Conservation (phyloP, 2,113 vertebrate genomes). For the Pygathrix nemaeus region DNA sequence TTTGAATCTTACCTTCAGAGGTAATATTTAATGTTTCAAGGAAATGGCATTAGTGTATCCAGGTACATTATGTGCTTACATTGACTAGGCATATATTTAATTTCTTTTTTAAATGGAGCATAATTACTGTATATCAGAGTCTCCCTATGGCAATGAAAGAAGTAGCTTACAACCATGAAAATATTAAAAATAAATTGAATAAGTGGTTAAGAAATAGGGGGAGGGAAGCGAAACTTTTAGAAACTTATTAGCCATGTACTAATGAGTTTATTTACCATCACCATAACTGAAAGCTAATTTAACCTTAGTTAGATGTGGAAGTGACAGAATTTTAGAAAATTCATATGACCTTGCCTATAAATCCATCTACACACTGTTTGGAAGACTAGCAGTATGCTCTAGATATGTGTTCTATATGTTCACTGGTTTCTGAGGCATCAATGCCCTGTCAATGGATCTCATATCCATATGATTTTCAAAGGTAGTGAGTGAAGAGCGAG, state of each 20-base stretch:
- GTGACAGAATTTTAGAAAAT: not conserved
- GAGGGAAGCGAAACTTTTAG: not conserved
- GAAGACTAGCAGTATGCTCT: not conserved
- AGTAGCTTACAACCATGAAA: constrained; percentile 72
- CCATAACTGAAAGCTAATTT: not conserved
- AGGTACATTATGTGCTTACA: constrained; percentile 69
- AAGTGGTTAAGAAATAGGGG: constrained; percentile 64
- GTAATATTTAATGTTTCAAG: constrained; percentile 69
- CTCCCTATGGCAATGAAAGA: constrained; percentile 73
- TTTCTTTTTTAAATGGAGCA: constrained; percentile 68
- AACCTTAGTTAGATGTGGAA: not conserved
- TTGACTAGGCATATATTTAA: constrained; percentile 67
- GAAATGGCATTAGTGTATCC: constrained; percentile 44
- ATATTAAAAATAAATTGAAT: constrained; percentile 76
- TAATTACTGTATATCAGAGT: constrained; percentile 78
- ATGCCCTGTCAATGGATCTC: not conserved
- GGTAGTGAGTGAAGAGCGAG: not conserved
- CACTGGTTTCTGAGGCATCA: not conserved
- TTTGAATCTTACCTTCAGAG: constrained; percentile 54
- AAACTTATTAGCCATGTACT: too few relatives aligned
- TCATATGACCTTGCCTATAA: not conserved
- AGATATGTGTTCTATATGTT: not conserved
- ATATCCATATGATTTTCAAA: not conserved
- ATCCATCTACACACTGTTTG: not conserved
- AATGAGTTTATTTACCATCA: not conserved